These are phyloP conservation scores for Colistium nudipinnis DNA, from an alignment of 2,113 vertebrate species.

Conservation along the genomic window DNA sequence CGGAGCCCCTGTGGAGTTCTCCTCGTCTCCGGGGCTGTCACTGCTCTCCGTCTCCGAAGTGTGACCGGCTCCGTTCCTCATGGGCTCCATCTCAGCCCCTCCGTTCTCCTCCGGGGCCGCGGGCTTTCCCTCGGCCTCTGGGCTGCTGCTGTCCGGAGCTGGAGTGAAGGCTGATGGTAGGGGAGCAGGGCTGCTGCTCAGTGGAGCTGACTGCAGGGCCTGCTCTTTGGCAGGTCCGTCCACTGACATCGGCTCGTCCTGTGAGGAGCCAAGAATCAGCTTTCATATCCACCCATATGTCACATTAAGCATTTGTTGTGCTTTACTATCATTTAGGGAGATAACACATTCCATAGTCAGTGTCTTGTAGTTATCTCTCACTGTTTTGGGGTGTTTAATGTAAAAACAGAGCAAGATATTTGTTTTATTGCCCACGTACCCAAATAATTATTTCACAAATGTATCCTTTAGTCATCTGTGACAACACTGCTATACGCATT, in stretches of 20 bases:
- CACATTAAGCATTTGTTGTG: no score
- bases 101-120: conserved; percentile 87
- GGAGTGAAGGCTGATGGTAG: conserved; percentile 49
- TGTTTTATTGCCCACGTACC: no score
- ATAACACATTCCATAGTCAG: no score
- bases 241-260: conserved; percentile 83
- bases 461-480: no score
- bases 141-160: conserved; percentile 54
- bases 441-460: no score
- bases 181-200: conserved; percentile 71
- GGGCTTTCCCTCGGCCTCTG: conserved; percentile 69
- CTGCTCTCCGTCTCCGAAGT: conserved; percentile 87
- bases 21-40: conserved; percentile 79
- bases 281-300: no score
- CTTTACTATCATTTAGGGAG: no score
- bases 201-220: conserved; percentile 78
- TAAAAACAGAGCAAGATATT: no score
- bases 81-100: conserved; percentile 84
- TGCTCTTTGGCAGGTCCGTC: conserved; percentile 81
- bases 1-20: conserved; percentile 78
- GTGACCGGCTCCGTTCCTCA: conserved; percentile 90
- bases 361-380: no score
- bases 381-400: no score
- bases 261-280: no score
- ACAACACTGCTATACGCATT: no score